Base-by-base conservation (phyloP, 2,113 vertebrate genomes). In the Oncorhynchus mykiss region DNA sequence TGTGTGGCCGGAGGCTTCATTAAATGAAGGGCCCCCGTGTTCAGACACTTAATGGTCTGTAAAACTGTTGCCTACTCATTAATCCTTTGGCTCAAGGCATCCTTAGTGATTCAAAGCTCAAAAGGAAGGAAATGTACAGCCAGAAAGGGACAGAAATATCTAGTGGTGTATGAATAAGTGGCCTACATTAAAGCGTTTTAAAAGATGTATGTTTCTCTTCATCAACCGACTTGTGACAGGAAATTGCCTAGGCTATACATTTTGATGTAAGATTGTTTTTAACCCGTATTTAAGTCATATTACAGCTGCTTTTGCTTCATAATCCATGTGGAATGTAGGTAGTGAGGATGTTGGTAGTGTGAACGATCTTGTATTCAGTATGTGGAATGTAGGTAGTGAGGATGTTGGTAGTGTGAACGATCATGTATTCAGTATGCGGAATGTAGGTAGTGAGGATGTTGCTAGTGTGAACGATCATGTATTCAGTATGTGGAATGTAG, bases 191-290 rank as follows among this genome's bases (percentile, higher is more conserved):
- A 5, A 5, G 34, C 72, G 67, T 62, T 9, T 0, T 51, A 71
- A 71, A 78, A 78, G 64, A 14, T 54, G 16, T 14, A 14, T 0
- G 14, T 54, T 54, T 54, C 16, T 5, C 16, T 54, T 54, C 14
- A 54, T 54, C 75, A 79, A 29, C 73, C 70, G 74, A 60, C 83
- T 78, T 62, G 71, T 82, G 67, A 87, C 57, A 74, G 75, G 81
- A 62, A 73, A 60, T 67, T 72, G 59, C 82, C 86, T 27, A 3
- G 65, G 84, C 85, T 82, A 82, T 54, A 54, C 16, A 18, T 82
- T 87, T 87, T 88, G 84, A 87, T 88, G 86, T 84, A 65, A 86
- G 84, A 86, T 89, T 57, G 54, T 57, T 20, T 57, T 20, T 84
- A 87, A 77, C 84, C 73, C 39, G 76, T 80, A 66, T 86, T 89